Conservation (phyloP, 2,113 vertebrate species). For the Haemorhous mexicanus region DNA sequence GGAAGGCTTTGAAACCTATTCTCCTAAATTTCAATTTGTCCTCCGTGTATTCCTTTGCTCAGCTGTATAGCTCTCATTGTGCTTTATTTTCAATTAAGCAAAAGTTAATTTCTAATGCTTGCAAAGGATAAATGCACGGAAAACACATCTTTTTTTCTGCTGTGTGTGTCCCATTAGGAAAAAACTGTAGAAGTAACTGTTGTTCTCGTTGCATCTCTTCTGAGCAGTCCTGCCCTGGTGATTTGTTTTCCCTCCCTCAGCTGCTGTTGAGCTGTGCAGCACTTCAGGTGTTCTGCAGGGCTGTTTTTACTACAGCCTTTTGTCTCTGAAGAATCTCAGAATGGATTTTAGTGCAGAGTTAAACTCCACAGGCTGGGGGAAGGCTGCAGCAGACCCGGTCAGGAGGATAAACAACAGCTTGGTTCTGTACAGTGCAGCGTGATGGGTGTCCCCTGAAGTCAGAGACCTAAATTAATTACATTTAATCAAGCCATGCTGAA, state of each 20-base stretch:
- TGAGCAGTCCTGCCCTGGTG: neutral
- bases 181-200: neutral
- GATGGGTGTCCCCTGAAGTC: slow-evolving; percentile 68
- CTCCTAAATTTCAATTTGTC: slow-evolving; percentile 18
- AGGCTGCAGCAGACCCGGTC: neutral
- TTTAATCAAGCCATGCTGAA: slow-evolving; percentile 72
- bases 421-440: slow-evolving; percentile 18
- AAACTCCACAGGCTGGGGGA: neutral
- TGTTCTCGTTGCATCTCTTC: neutral
- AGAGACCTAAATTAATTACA: slow-evolving; percentile 69
- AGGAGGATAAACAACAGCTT: slow-evolving; percentile 66
- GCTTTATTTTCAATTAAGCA: neutral
- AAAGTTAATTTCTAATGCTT: slow-evolving; percentile 1
- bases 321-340: neutral
- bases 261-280: neutral
- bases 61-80: neutral
- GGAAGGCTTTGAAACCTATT: neutral
- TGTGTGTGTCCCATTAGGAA: neutral
- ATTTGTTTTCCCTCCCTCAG: neutral
- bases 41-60: neutral
- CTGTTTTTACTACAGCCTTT: neutral
- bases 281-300: neutral
- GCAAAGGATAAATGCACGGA: neutral
- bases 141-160: neutral
- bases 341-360: neutral